These are phyloP conservation scores for Dolichotis patagonum DNA, from an alignment of 2,113 vertebrate genomes.

Conservation along the genomic window DNA sequence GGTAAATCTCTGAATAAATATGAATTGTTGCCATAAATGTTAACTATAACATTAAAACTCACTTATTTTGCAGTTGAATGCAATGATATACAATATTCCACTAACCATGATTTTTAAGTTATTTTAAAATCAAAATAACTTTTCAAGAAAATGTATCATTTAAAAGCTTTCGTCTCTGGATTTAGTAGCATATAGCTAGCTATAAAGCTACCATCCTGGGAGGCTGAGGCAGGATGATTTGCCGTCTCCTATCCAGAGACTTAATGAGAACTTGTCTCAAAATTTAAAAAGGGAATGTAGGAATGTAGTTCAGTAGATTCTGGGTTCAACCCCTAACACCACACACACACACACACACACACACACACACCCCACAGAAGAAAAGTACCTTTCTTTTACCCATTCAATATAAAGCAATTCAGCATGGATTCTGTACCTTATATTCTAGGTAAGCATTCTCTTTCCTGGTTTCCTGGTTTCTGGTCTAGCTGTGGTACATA, in stretches of 20 bases:
- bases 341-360: background rate
- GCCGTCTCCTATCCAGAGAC: background rate
- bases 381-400: background rate
- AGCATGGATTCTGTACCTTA: background rate
- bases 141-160: background rate
- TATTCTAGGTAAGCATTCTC: background rate
- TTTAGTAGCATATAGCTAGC: background rate
- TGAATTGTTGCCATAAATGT: background rate
- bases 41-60: background rate
- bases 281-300: background rate
- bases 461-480: background rate
- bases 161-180: background rate
- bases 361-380: background rate
- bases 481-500: background rate
- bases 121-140: slow-evolving; percentile 4
- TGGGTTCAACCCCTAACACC: background rate
- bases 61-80: slow-evolving; percentile 15
- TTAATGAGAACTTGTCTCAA: background rate
- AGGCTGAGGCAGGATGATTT: background rate
- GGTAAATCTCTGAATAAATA: background rate
- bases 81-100: background rate
- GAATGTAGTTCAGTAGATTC: background rate
- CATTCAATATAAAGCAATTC: background rate
- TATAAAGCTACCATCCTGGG: background rate
- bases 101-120: slow-evolving; percentile 16